Evolutionary conservation across 2,888 invertebrate species (phyloP).

Genomic region (Bedellia somnulentella): DNA sequence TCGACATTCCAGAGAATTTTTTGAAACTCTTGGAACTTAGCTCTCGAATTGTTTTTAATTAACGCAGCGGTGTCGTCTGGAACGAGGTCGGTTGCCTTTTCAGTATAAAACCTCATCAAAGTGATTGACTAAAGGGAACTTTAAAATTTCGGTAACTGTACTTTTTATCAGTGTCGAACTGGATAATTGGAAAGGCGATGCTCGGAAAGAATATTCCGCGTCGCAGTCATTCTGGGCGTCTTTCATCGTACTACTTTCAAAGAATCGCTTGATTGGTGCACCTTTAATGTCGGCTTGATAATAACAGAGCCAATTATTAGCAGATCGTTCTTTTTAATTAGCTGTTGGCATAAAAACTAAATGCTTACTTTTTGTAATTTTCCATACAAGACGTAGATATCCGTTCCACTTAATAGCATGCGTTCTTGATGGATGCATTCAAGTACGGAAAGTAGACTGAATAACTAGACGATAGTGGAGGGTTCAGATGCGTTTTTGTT

Average conservation of each 20-base stretch:
- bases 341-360: no score
- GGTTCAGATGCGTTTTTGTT: no score
- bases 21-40: slow-evolving; percentile 7
- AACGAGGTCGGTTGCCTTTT: slow-evolving; percentile 2
- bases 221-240: slow-evolving; percentile 54
- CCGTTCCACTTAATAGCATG: no score
- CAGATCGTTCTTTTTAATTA: slow-evolving; percentile 49
- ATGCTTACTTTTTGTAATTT: no score
- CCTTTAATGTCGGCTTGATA: slow-evolving; percentile 53
- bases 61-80: slow-evolving; percentile 16
- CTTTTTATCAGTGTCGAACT: slow-evolving; percentile 47
- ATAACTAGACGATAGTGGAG: no score
- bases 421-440: no score
- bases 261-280: slow-evolving; percentile 58
- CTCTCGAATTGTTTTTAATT: slow-evolving; percentile 29
- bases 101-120: slow-evolving; percentile 21
- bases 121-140: slow-evolving; percentile 28
- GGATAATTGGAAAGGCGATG: slow-evolving; percentile 45
- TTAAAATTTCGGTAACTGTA: slow-evolving; percentile 44
- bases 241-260: slow-evolving; percentile 39
- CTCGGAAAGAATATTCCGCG: slow-evolving; percentile 46
- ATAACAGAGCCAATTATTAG: slow-evolving; percentile 49
- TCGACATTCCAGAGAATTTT: slow-evolving; percentile 4
- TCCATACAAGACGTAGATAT: no score
- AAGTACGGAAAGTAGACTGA: no score